Evolutionary conservation across 2,888 invertebrate species (phyloP), one percentile per base, ranked within the genome.

Genomic region (Drosophila diplacantha): DNA sequence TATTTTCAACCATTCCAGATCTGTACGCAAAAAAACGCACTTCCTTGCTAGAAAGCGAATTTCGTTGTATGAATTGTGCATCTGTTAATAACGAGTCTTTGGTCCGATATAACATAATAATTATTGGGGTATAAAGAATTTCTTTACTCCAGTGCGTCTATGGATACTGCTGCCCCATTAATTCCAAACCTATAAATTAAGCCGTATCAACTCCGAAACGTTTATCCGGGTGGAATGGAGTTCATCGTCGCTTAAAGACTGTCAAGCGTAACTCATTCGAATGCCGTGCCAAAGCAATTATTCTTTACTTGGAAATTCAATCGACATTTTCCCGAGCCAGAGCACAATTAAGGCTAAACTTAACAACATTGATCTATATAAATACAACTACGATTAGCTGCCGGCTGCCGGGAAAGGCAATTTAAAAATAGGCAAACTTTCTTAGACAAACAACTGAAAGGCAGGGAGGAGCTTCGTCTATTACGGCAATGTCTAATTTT

Each of bases 371-470:
- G 67, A 66, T 64, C 47, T 67, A 64, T 64, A 49, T 67, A 49
- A 64, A 63, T 63, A 62, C 63, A 62, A 29, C 52, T 26, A 63
- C 31, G 26, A 37, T 32, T 41, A 63, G 43, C 22, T 37, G 5
- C 12, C 38, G 16, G 12, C 14, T 22, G 31, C 7, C 16, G n/a
- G 11, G 18, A n/a, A 57, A 50, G 18, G 34, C 31, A 58, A 54
- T 62, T 74, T 61, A 46, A 72, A 68, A 68, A 47, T 67, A 53
- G 51, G 49, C 20, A 50, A 59, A 49, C 41, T 51, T 51, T 58
- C 49, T 22, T 39, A 37, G 41, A 4, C 58, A 35, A 50, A 51
- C 34, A 26, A 34, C 14, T 14, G 14, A 7, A 1, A n/a, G 20
- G 6, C 3, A 0, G 35, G 3, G 4, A 24, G 16, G 2, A 18